Percentiles rank a stretch among this genome's conserved stretches.
These are phyloP conservation scores for Thaumetopoea pityocampa DNA, from an alignment of 1,140 invertebrate species.

Conservation along the genomic window DNA sequence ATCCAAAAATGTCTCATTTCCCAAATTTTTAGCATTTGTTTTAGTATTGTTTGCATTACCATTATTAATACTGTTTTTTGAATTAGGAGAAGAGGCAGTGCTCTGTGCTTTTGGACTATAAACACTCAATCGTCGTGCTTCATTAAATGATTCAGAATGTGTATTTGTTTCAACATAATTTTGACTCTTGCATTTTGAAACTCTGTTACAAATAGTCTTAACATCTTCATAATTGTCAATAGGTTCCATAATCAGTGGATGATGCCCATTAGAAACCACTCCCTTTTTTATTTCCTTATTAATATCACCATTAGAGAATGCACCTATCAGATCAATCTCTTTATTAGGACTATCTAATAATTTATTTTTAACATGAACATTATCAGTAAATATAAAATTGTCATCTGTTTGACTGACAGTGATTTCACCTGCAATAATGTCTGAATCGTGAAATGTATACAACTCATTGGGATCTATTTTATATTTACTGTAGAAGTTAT, in stretches of 20 bases:
- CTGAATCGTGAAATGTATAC: conserved; percentile 70
- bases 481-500: conserved; percentile 68
- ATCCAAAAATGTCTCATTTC: conserved; percentile 61
- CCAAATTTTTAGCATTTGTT: conserved; percentile 26
- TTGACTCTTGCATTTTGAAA: conserved; percentile 43
- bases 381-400: conserved; percentile 53
- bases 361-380: conserved; percentile 46
- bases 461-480: conserved; percentile 71
- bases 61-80: conserved; percentile 64
- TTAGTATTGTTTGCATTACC: conserved; percentile 46
- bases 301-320: conserved; percentile 49
- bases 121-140: conserved; percentile 30
- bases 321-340: conserved; percentile 40
- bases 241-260: conserved; percentile 24
- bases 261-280: conserved; percentile 54
- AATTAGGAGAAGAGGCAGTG: conserved; percentile 24
- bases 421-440: conserved; percentile 66
- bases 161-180: conserved; percentile 28
- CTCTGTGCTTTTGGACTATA: conserved; percentile 39
- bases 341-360: conserved; percentile 49
- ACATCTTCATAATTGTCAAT: conserved; percentile 31
- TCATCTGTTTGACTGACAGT: conserved; percentile 68
- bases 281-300: conserved; percentile 41
- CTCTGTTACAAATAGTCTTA: conserved; percentile 52
- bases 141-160: conserved; percentile 29